A percentile compares a stretch with the other conserved stretches of the same genome.
These are phyloP conservation scores for Tyria jacobaeae DNA, from an alignment of 2,888 invertebrate genomes.

Conservation along the genomic window DNA sequence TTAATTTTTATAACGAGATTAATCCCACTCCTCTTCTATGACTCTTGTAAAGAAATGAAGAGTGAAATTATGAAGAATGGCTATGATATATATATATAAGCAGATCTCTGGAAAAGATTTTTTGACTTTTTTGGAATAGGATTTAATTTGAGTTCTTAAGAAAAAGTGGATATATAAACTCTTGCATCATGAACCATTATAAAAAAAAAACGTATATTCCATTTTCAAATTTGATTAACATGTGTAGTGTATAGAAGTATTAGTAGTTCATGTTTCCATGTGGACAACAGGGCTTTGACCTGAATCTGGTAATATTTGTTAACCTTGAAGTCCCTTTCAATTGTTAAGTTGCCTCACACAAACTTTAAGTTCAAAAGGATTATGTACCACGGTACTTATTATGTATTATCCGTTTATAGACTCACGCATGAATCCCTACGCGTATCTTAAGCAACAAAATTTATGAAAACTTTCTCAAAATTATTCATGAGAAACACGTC, in stretches of 20 bases:
- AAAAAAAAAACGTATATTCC: too few relatives aligned
- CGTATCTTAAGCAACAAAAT: constrained; percentile 14
- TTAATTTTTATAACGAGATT: too few relatives aligned
- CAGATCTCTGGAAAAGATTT: too few relatives aligned
- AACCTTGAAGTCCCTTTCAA: constrained; percentile 49
- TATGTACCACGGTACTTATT: constrained; percentile 46
- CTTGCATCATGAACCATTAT: too few relatives aligned
- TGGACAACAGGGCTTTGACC: constrained; percentile 37
- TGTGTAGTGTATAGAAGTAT: neutral
- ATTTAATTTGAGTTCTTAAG: too few relatives aligned
- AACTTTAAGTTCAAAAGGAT: constrained; percentile 34
- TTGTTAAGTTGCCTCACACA: constrained; percentile 35
- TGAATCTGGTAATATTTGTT: constrained; percentile 26
- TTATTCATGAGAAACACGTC: constrained; percentile 79
- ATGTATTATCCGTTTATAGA: constrained; percentile 30
- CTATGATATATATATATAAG: too few relatives aligned
- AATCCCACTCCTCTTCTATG: too few relatives aligned
- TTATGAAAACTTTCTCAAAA: constrained; percentile 45
- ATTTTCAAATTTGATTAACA: neutral
- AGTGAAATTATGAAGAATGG: too few relatives aligned
- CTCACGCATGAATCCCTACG: constrained; percentile 19
- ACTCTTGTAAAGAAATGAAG: too few relatives aligned
- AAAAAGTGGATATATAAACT: too few relatives aligned
- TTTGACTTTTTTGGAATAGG: too few relatives aligned
- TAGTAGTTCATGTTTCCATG: constrained; percentile 14